Percentiles rank a stretch among this genome's conserved stretches.
phyloP scores from a whole-genome alignment of 2,113 vertebrate genomes.

The Promerops cafer region DNA sequence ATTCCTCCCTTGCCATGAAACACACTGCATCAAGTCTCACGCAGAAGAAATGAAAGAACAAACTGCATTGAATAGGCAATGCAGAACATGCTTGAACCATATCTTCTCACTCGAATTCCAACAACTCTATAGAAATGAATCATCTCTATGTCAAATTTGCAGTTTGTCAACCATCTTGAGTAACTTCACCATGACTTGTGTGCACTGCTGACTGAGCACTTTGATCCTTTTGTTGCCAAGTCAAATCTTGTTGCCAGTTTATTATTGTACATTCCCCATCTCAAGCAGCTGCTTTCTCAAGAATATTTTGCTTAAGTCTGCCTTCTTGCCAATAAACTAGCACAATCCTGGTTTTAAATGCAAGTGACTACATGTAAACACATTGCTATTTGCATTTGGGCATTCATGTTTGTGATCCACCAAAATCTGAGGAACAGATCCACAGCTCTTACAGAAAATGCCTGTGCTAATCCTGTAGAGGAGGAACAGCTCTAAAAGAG shows the following conservation, averaged over 20 bases:
- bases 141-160: background rate
- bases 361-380: background rate
- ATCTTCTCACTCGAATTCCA: background rate
- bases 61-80: background rate
- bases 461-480: background rate
- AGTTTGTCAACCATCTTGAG: background rate
- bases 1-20: background rate
- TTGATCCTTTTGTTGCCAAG: background rate
- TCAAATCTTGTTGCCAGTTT: background rate
- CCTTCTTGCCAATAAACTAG: background rate
- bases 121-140: background rate
- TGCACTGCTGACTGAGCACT: background rate
- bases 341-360: background rate
- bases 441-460: background rate
- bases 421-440: background rate
- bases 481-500: background rate
- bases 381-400: background rate
- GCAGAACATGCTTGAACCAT: background rate
- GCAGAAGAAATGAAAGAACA: background rate
- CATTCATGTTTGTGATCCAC: background rate
- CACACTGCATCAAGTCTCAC: background rate
- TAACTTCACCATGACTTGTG: background rate
- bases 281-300: background rate
- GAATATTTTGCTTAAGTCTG: background rate
- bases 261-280: background rate